Percentiles rank a stretch among this genome's conserved stretches.
These are phyloP conservation scores for Rhinolophus ferrumequinum DNA, from an alignment of 2,113 vertebrate species.

Conservation along the genomic window DNA sequence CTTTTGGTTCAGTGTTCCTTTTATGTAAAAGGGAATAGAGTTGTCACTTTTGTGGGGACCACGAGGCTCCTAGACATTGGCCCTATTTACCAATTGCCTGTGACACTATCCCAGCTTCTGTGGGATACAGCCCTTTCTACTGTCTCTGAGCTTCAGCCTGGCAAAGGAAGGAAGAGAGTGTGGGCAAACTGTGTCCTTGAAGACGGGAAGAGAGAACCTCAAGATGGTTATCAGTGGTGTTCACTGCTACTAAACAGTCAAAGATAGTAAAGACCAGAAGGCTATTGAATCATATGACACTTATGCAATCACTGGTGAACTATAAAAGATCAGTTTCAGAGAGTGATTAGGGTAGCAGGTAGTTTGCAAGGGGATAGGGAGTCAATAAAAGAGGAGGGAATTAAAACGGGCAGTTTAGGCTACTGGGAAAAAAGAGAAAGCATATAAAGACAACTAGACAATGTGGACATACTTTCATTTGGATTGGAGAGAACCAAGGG, in stretches of 20 bases:
- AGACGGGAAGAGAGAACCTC: neutral
- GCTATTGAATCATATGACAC: neutral
- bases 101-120: neutral
- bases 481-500: neutral
- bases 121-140: neutral
- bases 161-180: neutral
- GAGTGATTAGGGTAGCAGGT: neutral
- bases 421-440: neutral
- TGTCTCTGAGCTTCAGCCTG: neutral
- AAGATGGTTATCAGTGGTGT: neutral
- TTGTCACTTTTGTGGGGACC: neutral
- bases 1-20: neutral
- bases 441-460: neutral
- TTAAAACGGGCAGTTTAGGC: neutral
- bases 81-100: neutral
- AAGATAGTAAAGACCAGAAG: neutral
- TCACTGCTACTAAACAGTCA: neutral
- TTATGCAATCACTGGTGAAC: neutral
- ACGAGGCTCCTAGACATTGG: neutral
- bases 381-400: neutral
- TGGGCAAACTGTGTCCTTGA: neutral
- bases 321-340: slow-evolving; percentile 5
- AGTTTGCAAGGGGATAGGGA: neutral
- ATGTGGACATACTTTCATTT: neutral
- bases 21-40: neutral